phyloP scores from a whole-genome alignment of 2,113 vertebrate species.

The Paralichthys olivaceus region DNA sequence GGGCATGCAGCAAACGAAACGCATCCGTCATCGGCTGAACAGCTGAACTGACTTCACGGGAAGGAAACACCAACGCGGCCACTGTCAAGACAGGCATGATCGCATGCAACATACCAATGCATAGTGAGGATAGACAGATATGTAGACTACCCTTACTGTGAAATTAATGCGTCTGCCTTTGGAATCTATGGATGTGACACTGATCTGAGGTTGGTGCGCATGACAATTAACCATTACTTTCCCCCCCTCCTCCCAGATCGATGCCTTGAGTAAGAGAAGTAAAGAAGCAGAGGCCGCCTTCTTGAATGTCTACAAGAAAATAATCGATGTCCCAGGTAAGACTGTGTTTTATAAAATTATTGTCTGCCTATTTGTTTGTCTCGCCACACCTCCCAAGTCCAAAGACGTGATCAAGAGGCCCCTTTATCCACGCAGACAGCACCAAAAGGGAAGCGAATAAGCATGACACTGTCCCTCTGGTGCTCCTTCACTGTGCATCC shows the following conservation, averaged over 20 bases:
- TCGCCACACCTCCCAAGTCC: conserved; percentile 3
- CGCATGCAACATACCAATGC: conserved; percentile 54
- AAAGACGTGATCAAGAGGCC: conserved; percentile 18
- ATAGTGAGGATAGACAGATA: conserved; percentile 64
- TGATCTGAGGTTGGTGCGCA: conserved; percentile 11
- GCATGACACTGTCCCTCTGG: conserved; percentile 53
- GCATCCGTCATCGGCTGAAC: conserved; percentile 75
- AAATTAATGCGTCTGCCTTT: conserved; percentile 56
- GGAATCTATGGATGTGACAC: conserved; percentile 26
- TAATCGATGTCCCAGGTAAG: conserved; percentile 99
- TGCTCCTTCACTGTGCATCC: conserved; percentile 59
- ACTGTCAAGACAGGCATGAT: conserved; percentile 59
- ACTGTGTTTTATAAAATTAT: not conserved
- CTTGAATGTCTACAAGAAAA: conserved; percentile 98
- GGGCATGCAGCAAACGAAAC: conserved; percentile 63
- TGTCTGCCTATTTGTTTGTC: conserved; percentile 9
- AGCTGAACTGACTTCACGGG: conserved; percentile 77
- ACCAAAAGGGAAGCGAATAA: conserved; percentile 43
- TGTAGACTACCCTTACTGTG: conserved; percentile 51
- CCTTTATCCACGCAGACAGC: conserved; percentile 37
- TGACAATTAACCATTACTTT: conserved; percentile 32
- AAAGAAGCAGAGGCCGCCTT: conserved; percentile 99
- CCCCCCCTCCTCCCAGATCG: conserved; percentile 85
- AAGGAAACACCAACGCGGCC: conserved; percentile 72
- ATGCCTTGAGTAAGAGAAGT: conserved; percentile 98